These are phyloP conservation scores for Chionis minor DNA, from an alignment of 2,113 vertebrate species.

Conservation along the genomic window DNA sequence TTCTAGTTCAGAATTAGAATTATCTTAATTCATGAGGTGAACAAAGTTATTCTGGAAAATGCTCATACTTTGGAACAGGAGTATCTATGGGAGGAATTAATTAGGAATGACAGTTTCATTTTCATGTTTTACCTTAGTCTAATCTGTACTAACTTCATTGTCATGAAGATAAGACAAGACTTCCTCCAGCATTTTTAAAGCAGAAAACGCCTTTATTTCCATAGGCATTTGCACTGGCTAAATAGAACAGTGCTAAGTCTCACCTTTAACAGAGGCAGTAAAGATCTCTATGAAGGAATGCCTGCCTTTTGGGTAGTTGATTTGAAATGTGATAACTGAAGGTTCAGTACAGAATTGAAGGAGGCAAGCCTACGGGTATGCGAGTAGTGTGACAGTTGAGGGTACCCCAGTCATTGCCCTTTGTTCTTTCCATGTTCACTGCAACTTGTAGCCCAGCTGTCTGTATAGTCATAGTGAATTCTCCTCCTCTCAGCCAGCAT, in stretches of 20 bases:
- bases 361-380: background rate
- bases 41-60: background rate
- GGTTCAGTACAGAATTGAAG: background rate
- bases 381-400: background rate
- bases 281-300: background rate
- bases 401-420: background rate
- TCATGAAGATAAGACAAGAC: background rate
- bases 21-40: background rate
- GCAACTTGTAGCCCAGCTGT: background rate
- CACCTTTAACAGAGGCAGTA: background rate
- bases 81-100: background rate
- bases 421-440: background rate
- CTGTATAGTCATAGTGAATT: background rate
- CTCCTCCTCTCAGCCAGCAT: background rate
- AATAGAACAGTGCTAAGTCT: background rate
- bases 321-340: background rate
- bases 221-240: background rate
- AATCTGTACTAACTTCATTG: background rate
- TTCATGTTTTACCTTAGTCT: background rate
- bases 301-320: background rate
- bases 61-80: background rate
- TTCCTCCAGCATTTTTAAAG: background rate
- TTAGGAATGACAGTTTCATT: background rate
- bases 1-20: background rate
- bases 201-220: background rate